Evolutionary conservation across 2,888 invertebrate genomes (phyloP).

Genomic region (Eupsilia transversa): DNA sequence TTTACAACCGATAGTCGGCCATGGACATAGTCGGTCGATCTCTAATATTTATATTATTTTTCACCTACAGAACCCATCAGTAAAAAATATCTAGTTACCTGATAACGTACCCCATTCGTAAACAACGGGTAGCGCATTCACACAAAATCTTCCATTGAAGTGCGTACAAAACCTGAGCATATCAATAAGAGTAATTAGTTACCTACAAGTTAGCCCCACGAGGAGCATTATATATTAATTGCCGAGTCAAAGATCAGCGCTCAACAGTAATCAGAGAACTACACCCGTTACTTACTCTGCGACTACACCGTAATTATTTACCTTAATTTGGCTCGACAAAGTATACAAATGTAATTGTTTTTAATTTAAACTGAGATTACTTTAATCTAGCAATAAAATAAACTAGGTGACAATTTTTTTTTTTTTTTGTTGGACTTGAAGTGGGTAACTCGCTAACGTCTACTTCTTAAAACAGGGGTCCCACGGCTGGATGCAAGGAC

Average conservation of each 20-base stretch:
- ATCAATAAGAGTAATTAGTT: conserved; percentile 14
- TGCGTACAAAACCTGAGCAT: conserved; percentile 4
- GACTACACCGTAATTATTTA: neutral
- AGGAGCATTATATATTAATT: conserved; percentile 43
- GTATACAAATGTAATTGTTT: neutral
- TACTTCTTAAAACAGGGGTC: no score
- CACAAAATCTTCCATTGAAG: conserved; percentile 9
- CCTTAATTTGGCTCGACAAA: neutral
- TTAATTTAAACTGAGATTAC: neutral
- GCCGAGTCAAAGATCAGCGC: conserved; percentile 31
- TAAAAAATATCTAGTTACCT: no score
- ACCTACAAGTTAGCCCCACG: conserved; percentile 37
- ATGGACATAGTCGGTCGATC: no score
- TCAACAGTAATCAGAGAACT: conserved; percentile 9
- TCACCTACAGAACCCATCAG: no score
- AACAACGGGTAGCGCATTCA: neutral
- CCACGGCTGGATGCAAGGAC: no score
- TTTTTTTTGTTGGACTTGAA: no score
- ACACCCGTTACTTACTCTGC: neutral
- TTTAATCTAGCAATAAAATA: neutral
- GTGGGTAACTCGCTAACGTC: no score
- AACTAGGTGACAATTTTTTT: neutral
- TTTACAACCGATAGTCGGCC: no score
- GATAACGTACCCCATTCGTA: neutral
- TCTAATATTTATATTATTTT: no score